Percentiles rank a stretch among this genome's conserved stretches.
phyloP scores from a whole-genome alignment of 2,113 vertebrate genomes.

The Malurus cyaneus region DNA sequence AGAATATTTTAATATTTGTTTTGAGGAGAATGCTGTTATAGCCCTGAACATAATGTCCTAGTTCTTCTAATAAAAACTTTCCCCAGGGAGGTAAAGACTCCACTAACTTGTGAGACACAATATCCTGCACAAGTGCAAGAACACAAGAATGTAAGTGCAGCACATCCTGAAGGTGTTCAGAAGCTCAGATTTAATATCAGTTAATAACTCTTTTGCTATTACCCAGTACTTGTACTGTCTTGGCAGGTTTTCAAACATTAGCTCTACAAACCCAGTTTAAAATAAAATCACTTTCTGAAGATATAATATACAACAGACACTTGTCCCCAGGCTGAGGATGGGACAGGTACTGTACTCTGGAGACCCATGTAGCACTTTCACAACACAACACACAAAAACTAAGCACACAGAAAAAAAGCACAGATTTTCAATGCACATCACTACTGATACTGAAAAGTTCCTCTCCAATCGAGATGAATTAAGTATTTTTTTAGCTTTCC shows the following conservation, averaged over 20 bases:
- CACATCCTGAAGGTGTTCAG: background rate
- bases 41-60: conserved; percentile 4
- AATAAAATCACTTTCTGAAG: background rate
- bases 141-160: background rate
- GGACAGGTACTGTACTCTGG: background rate
- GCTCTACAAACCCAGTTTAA: conserved; percentile 2
- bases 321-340: background rate
- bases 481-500: background rate
- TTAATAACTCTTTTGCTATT: background rate
- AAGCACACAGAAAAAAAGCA: background rate
- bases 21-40: conserved; percentile 5
- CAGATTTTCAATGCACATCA: background rate
- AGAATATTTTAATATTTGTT: background rate
- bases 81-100: conserved; percentile 47
- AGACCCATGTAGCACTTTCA: background rate
- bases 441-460: conserved; percentile 27
- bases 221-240: background rate
- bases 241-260: background rate
- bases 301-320: background rate
- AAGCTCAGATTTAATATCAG: background rate
- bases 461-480: background rate
- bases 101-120: conserved; percentile 43
- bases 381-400: background rate
- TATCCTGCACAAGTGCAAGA: conserved; percentile 4
- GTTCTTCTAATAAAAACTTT: conserved; percentile 66